Evolutionary conservation across 2,888 invertebrate species (phyloP).

Genomic region (Ennomos erosarius): DNA sequence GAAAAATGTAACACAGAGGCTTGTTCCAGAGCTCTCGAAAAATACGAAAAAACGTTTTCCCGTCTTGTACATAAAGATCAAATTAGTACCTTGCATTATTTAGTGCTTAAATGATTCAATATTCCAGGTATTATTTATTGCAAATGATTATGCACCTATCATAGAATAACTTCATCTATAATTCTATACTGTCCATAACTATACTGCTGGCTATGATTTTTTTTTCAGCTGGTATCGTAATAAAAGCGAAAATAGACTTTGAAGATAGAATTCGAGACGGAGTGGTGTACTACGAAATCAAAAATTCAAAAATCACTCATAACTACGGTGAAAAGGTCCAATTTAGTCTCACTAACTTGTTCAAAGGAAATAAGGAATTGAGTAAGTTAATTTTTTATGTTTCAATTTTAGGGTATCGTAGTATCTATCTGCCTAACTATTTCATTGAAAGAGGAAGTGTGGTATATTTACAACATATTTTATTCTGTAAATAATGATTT

Average conservation of each 20-base stretch:
- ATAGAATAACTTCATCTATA: no score
- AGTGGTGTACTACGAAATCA: constrained; percentile 57
- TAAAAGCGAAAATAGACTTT: constrained; percentile 53
- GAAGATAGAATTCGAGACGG: constrained; percentile 60
- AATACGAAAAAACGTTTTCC: no score
- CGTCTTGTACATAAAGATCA: no score
- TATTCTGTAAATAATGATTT: no score
- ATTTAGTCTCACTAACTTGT: constrained; percentile 64
- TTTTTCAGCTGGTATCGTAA: constrained; percentile 51
- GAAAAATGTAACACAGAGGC: no score
- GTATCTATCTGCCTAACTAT: not conserved
- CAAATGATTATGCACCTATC: no score
- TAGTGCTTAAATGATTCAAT: no score
- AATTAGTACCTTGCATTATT: no score
- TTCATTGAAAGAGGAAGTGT: not conserved
- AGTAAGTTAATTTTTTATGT: constrained; percentile 55
- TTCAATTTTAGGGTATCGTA: not conserved
- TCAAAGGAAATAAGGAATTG: constrained; percentile 65
- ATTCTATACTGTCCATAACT: no score
- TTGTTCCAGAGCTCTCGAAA: no score
- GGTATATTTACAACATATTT: no score
- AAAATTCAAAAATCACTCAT: constrained; percentile 51
- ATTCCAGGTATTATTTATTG: no score
- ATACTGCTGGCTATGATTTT: constrained; percentile 16
- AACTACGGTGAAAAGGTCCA: constrained; percentile 56